Evolutionary conservation across 1,140 invertebrate genomes (phyloP).

Genomic region (Bombus turneri): DNA sequence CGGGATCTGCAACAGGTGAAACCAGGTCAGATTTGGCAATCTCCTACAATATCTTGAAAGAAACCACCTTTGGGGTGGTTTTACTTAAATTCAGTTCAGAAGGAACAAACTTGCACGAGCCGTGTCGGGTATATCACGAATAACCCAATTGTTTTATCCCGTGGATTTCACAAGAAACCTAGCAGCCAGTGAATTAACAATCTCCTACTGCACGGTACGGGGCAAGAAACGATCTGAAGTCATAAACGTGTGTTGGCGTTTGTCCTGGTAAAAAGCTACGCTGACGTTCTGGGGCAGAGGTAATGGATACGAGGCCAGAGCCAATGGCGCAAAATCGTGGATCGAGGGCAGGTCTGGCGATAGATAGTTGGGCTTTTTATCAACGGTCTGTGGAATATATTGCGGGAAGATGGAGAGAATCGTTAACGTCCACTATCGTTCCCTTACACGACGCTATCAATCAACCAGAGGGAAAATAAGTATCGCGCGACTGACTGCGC

Average conservation of each 20-base stretch:
- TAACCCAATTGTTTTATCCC: neutral
- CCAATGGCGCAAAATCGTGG: slow-evolving; percentile 47
- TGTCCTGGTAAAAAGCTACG: slow-evolving; percentile 18
- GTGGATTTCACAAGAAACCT: neutral
- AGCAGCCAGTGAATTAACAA: slow-evolving; percentile 10
- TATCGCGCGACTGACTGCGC: neutral
- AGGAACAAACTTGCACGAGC: neutral
- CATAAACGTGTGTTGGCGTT: slow-evolving; percentile 39
- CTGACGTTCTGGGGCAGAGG: slow-evolving; percentile 31
- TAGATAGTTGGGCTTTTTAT: slow-evolving; percentile 58
- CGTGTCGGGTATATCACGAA: neutral
- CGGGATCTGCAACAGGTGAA: neutral
- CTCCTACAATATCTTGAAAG: neutral
- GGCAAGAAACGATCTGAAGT: slow-evolving; percentile 31
- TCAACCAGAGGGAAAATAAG: slow-evolving; percentile 21
- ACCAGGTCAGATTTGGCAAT: neutral
- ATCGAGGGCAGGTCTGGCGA: slow-evolving; percentile 31
- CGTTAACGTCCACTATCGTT: slow-evolving; percentile 35
- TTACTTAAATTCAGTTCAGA: neutral
- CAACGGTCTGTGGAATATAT: slow-evolving; percentile 38
- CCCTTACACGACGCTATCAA: slow-evolving; percentile 23
- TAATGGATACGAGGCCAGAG: slow-evolving; percentile 51
- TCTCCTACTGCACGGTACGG: too few relatives aligned
- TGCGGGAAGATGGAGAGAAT: slow-evolving; percentile 36
- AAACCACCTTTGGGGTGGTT: neutral